These are phyloP conservation scores for Ryuthela nishihirai DNA, from an alignment of 2,888 invertebrate species.

Conservation along the genomic window DNA sequence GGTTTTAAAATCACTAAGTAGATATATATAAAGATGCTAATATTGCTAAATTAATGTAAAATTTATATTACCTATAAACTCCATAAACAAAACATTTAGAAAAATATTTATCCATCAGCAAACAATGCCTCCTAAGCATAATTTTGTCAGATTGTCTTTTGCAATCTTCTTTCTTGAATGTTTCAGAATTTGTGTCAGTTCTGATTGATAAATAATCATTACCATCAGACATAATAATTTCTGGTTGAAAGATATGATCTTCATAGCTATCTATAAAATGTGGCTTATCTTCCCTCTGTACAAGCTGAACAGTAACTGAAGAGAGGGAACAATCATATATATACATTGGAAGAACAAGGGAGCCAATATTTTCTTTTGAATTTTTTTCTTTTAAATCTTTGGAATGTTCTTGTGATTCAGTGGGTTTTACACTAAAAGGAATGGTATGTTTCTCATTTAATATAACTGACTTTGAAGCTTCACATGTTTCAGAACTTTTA, in stretches of 20 bases:
- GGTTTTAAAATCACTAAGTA: too few species aligned
- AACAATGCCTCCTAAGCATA: conserved; percentile 59
- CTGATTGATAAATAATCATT: too few species aligned
- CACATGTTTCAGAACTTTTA: background rate
- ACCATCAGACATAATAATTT: conserved; percentile 24
- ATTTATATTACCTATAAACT: conserved; percentile 51
- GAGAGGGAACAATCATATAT: conserved; percentile 65
- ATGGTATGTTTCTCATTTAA: too few species aligned
- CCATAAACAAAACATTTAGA: conserved; percentile 63
- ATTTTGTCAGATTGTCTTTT: conserved; percentile 52
- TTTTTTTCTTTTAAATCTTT: background rate
- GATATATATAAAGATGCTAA: too few species aligned
- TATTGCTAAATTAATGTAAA: background rate
- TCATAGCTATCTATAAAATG: conserved; percentile 46
- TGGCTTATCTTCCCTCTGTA: conserved; percentile 45
- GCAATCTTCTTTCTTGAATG: conserved; percentile 56
- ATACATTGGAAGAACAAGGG: conserved; percentile 59
- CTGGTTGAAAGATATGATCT: conserved; percentile 47
- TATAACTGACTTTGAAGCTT: background rate
- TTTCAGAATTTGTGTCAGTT: too few species aligned
- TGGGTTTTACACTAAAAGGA: too few species aligned
- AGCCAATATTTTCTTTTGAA: conserved; percentile 37
- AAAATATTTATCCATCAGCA: conserved; percentile 58
- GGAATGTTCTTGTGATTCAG: too few species aligned
- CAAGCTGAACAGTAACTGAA: conserved; percentile 54